These are phyloP conservation scores for Melinopterus prodromus DNA, from an alignment of 2,888 invertebrate genomes.

Conservation along the genomic window DNA sequence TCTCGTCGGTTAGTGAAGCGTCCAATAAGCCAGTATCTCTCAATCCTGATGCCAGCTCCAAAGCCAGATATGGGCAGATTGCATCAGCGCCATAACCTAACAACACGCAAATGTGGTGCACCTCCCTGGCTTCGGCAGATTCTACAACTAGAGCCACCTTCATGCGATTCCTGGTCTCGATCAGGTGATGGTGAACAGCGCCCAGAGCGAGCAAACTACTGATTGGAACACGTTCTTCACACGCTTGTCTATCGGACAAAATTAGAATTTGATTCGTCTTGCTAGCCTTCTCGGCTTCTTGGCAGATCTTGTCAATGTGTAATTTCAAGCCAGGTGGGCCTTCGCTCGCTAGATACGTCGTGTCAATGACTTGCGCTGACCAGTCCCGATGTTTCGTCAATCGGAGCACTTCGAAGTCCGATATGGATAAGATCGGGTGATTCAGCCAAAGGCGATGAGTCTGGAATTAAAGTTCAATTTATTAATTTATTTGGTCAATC, in stretches of 20 bases:
- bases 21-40: constrained; percentile 88
- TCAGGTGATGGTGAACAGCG: constrained; percentile 94
- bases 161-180: constrained; percentile 94
- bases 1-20: constrained; percentile 76
- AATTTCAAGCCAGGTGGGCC: constrained; percentile 79
- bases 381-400: constrained; percentile 85
- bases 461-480: constrained; percentile 31
- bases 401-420: constrained; percentile 89
- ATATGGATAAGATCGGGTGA: constrained; percentile 93
- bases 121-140: constrained; percentile 95
- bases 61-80: constrained; percentile 95
- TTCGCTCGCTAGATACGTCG: constrained; percentile 81
- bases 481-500: not conserved
- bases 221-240: constrained; percentile 72
- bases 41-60: constrained; percentile 89
- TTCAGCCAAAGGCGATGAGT: constrained; percentile 89
- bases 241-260: constrained; percentile 80
- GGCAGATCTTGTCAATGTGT: constrained; percentile 81
- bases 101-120: constrained; percentile 95
- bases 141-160: constrained; percentile 95
- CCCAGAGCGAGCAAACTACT: constrained; percentile 89
- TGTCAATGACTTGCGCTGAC: constrained; percentile 83
- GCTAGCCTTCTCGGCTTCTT: constrained; percentile 79
- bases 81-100: constrained; percentile 97
- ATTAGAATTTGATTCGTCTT: constrained; percentile 80